Percentiles rank a stretch among this genome's conserved stretches.
Conservation (phyloP, 2,888 invertebrate genomes). For the Deroplatys truncata region DNA sequence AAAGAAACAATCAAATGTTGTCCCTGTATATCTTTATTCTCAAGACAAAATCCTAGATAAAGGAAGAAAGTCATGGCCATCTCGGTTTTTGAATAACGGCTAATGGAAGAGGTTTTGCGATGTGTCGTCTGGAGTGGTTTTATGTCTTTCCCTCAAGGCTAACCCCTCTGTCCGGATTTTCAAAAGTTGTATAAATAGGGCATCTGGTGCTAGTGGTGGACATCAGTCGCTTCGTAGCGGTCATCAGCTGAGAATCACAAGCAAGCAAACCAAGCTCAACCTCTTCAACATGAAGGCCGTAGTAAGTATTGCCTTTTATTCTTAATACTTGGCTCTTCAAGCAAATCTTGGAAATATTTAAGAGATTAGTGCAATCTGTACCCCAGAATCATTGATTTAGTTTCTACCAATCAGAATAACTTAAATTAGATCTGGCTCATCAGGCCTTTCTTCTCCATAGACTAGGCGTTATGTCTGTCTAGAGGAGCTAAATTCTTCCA, state of each 20-base stretch:
- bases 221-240: not conserved
- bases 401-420: not conserved
- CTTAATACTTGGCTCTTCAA: not conserved
- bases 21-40: not conserved
- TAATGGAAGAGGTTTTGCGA: not conserved
- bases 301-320: not conserved
- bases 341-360: not conserved
- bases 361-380: not conserved
- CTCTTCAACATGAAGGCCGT: not conserved
- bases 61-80: not conserved
- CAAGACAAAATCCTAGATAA: not conserved
- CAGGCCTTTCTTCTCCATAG: too few species aligned
- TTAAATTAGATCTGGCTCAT: too few species aligned
- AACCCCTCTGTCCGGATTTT: not conserved
- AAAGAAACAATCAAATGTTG: not conserved
- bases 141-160: not conserved
- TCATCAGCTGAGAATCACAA: not conserved
- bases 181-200: not conserved
- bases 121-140: not conserved
- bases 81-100: not conserved
- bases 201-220: not conserved
- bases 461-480: too few species aligned
- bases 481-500: too few species aligned
- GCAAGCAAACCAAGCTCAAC: not conserved
- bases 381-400: not conserved